These are phyloP conservation scores for Zenarchopterus dispar DNA, from an alignment of 2,797 vertebrate genomes.

Conservation along the genomic window DNA sequence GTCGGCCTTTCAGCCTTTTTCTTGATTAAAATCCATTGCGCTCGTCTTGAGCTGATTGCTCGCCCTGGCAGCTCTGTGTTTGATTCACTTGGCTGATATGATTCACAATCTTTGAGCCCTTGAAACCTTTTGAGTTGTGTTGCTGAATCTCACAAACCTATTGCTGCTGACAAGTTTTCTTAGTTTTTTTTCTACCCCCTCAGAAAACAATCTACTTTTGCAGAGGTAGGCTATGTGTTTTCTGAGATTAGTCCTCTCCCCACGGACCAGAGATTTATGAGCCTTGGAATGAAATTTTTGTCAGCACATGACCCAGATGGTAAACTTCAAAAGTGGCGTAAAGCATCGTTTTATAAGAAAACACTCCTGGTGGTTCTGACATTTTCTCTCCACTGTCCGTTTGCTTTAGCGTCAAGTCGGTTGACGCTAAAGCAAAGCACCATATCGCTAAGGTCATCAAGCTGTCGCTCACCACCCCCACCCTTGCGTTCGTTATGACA, in stretches of 20 bases:
- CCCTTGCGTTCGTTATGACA: not conserved
- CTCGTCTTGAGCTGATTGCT: slow-evolving; percentile 40
- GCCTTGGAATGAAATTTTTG: slow-evolving; percentile 34
- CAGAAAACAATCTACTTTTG: slow-evolving; percentile 15
- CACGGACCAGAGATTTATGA: slow-evolving; percentile 32
- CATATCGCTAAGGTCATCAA: slow-evolving; percentile 43
- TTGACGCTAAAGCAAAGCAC: slow-evolving; percentile 3
- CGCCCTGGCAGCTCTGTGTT: slow-evolving; percentile 7
- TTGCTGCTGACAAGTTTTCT: slow-evolving; percentile 20
- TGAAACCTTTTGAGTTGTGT: slow-evolving; percentile 22
- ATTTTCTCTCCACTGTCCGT: not conserved
- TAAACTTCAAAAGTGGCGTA: slow-evolving; percentile 23
- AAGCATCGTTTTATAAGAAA: slow-evolving; percentile 10
- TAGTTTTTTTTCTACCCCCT: slow-evolving; percentile 5
- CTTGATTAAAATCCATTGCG: slow-evolving; percentile 49
- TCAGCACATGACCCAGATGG: slow-evolving; percentile 17
- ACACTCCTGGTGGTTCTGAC: slow-evolving; percentile 6
- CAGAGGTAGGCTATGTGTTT: slow-evolving; percentile 32
- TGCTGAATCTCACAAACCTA: slow-evolving; percentile 35
- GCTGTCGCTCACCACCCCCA: slow-evolving; percentile 18
- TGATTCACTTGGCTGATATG: slow-evolving; percentile 37
- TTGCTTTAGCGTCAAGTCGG: slow-evolving; percentile 13
- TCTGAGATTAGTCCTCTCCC: slow-evolving; percentile 31
- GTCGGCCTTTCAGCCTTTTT: slow-evolving; percentile 14
- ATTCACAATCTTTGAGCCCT: slow-evolving; percentile 41